Percentiles rank a stretch among this genome's conserved stretches.
Conservation (phyloP, 1,140 invertebrate genomes). For the Nilaparvata lugens region DNA sequence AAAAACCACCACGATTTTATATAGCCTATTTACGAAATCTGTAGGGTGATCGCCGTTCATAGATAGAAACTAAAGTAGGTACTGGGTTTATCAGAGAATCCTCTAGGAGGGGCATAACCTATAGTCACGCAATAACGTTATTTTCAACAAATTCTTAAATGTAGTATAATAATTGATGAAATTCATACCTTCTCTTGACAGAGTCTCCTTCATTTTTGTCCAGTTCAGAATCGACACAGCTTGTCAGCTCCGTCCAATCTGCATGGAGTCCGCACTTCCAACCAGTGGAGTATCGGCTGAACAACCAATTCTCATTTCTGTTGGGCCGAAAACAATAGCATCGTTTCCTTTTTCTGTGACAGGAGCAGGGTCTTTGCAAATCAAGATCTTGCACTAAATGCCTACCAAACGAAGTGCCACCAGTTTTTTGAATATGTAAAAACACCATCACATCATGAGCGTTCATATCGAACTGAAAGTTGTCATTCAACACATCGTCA, state of each 20-base stretch:
- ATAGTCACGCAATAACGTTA: neutral
- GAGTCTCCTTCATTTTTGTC: conserved; percentile 75
- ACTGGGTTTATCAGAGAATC: no score
- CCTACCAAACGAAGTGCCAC: conserved; percentile 85
- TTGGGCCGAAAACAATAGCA: conserved; percentile 89
- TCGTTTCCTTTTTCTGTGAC: conserved; percentile 73
- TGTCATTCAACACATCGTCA: conserved; percentile 75
- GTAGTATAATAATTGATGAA: no score
- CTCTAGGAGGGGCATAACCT: neutral
- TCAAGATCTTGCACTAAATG: conserved; percentile 91
- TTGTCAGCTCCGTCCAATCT: conserved; percentile 93
- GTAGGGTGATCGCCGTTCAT: no score
- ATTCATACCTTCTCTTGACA: conserved; percentile 55
- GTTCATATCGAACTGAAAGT: conserved; percentile 79
- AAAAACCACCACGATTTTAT: no score
- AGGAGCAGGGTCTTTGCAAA: conserved; percentile 76
- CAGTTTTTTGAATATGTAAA: conserved; percentile 95
- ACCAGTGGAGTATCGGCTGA: conserved; percentile 95
- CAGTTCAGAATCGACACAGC: conserved; percentile 77
- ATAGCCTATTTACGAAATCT: no score
- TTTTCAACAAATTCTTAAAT: no score
- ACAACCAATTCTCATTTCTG: conserved; percentile 90
- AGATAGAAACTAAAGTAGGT: no score
- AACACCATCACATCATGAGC: conserved; percentile 96
- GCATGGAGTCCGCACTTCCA: conserved; percentile 99